A percentile compares a stretch with the other conserved stretches of the same genome.
Evolutionary conservation across 1,140 invertebrate species (phyloP).

Genomic region (Ganaspis sp.): DNA sequence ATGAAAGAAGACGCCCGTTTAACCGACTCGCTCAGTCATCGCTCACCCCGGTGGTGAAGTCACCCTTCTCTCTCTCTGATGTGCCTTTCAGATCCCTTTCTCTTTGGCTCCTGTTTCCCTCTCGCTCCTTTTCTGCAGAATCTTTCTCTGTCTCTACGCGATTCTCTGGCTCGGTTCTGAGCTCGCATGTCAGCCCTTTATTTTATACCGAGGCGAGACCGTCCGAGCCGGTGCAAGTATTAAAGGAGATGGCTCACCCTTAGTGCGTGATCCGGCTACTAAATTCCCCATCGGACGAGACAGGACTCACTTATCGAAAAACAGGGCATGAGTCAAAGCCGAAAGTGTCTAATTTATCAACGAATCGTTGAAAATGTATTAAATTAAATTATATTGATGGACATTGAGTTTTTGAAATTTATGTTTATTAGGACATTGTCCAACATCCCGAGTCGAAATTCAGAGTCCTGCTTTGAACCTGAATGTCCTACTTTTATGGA

Average conservation of each 20-base stretch:
- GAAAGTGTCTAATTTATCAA: background rate
- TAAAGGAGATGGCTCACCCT: constrained; percentile 73
- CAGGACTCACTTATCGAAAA: constrained; percentile 64
- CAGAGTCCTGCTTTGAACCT: no score
- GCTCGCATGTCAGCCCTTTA: constrained; percentile 74
- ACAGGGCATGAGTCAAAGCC: constrained; percentile 54
- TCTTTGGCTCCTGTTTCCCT: constrained; percentile 51
- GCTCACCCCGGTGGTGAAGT: constrained; percentile 69
- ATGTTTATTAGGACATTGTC: no score
- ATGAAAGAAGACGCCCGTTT: constrained; percentile 76
- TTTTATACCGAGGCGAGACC: constrained; percentile 69
- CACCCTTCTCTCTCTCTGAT: constrained; percentile 55
- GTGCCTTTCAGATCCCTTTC: constrained; percentile 48
- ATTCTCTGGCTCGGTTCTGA: constrained; percentile 51
- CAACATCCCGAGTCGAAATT: no score
- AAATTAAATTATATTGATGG: no score
- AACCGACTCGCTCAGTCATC: constrained; percentile 76
- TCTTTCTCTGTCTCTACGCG: constrained; percentile 37
- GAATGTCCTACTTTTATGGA: no score
- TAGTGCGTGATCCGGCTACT: constrained; percentile 74
- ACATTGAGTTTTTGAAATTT: no score
- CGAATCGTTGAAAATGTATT: background rate
- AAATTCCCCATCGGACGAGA: constrained; percentile 66
- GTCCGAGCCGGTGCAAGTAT: constrained; percentile 69
- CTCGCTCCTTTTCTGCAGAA: constrained; percentile 32